phyloP scores from a whole-genome alignment of 2,797 vertebrate genomes.

The Potorous gilbertii region DNA sequence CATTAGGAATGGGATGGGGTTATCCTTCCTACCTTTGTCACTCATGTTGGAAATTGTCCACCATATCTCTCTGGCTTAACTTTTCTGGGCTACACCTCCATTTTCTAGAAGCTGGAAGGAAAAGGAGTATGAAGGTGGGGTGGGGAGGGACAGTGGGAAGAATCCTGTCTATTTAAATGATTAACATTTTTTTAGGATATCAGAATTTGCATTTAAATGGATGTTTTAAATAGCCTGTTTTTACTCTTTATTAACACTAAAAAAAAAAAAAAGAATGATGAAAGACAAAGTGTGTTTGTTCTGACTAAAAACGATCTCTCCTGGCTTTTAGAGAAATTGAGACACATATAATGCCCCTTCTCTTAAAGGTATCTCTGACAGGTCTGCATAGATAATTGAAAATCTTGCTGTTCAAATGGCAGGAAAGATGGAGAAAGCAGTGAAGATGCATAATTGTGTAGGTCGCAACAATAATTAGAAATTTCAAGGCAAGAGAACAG shows the following conservation, averaged over 20 bases:
- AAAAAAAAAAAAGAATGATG: conserved; percentile 85
- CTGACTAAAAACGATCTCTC: conserved; percentile 87
- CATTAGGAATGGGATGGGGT: neutral
- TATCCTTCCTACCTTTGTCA: neutral
- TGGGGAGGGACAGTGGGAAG: conserved; percentile 62
- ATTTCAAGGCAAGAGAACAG: conserved; percentile 83
- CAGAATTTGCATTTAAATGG: conserved; percentile 90
- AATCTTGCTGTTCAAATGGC: conserved; percentile 85
- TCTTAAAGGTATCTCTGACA: conserved; percentile 88
- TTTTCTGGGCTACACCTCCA: neutral
- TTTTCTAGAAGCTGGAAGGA: conserved; percentile 68
- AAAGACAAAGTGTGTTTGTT: conserved; percentile 87
- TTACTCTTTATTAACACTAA: conserved; percentile 83
- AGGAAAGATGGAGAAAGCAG: conserved; percentile 78
- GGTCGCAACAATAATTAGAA: conserved; percentile 86
- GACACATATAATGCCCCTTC: conserved; percentile 86
- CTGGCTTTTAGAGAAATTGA: conserved; percentile 87
- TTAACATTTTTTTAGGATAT: conserved; percentile 84
- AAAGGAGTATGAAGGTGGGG: conserved; percentile 19
- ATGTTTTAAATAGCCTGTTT: conserved; percentile 88
- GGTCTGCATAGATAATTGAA: conserved; percentile 86
- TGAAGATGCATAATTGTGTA: conserved; percentile 73
- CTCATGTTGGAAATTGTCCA: neutral
- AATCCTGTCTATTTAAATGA: conserved; percentile 84
- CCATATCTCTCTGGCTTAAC: conserved; percentile 22